Conservation (phyloP, 2,113 vertebrate species). For the Lasiurus cinereus region DNA sequence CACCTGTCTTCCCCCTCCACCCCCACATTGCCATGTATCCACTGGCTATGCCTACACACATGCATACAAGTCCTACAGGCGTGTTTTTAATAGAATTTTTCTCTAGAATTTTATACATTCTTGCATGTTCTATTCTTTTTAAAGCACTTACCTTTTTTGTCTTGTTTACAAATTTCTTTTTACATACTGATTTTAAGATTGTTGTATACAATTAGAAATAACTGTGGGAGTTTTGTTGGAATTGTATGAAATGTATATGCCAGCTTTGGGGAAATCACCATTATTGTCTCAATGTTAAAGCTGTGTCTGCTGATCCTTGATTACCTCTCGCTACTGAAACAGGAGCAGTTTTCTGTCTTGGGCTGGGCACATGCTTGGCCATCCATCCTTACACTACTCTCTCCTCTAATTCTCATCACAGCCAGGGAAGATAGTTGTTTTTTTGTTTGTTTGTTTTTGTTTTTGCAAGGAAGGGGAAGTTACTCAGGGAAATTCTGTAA, state of each 20-base stretch:
- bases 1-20: too few relatives aligned
- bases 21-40: too few relatives aligned
- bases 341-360: background rate
- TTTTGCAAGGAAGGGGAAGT: background rate
- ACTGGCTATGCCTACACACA: too few relatives aligned
- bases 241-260: background rate
- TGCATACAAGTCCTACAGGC: too few relatives aligned
- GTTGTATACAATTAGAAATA: constrained; percentile 27
- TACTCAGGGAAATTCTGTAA: constrained; percentile 7
- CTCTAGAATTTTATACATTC: background rate
- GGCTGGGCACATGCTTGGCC: background rate
- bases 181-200: background rate
- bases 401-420: background rate
- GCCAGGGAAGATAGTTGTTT: background rate
- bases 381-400: background rate
- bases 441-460: background rate
- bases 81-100: background rate
- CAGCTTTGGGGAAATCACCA: background rate
- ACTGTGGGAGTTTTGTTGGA: background rate
- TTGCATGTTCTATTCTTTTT: background rate
- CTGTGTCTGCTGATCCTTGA: background rate
- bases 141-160: constrained; percentile 1
- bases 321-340: background rate
- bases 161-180: constrained; percentile 47
- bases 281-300: background rate